A percentile compares a stretch with the other conserved stretches of the same genome.
phyloP scores from a whole-genome alignment of 2,797 vertebrate genomes.

The Pogoniulus pusillus region DNA sequence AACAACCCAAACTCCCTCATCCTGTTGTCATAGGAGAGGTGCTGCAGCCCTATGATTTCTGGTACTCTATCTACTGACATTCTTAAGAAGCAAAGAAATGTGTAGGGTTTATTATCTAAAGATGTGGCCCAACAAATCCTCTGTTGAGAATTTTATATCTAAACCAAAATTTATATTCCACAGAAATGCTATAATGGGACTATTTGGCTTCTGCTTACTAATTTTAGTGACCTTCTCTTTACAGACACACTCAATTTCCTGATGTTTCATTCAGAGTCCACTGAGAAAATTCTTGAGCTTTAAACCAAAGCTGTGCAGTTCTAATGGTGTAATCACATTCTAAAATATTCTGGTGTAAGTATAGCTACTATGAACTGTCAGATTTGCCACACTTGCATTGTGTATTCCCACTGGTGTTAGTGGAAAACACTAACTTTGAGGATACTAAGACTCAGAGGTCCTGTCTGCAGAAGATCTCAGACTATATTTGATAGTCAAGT shows the following conservation, averaged over 20 bases:
- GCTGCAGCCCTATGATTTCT: neutral
- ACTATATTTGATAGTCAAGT: neutral
- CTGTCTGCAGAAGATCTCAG: neutral
- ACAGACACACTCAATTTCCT: neutral
- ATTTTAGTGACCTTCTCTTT: neutral
- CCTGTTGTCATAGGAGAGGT: no score
- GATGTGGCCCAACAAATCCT: neutral
- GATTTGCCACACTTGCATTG: neutral
- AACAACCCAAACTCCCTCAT: no score
- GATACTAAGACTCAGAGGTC: neutral
- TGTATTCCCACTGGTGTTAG: neutral
- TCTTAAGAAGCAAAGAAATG: neutral
- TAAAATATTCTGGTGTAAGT: rapidly evolving
- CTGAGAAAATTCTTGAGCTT: neutral
- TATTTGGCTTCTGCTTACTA: neutral
- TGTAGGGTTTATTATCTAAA: neutral
- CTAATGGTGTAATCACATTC: rapidly evolving
- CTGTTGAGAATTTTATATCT: neutral
- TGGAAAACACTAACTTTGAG: neutral
- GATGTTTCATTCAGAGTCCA: neutral
- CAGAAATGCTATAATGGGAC: neutral
- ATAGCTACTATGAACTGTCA: neutral
- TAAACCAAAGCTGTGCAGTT: neutral
- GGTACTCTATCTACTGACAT: neutral
- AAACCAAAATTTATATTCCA: neutral